Conservation (phyloP, 2,888 invertebrate genomes). For the Rhogogaster chlorosoma region DNA sequence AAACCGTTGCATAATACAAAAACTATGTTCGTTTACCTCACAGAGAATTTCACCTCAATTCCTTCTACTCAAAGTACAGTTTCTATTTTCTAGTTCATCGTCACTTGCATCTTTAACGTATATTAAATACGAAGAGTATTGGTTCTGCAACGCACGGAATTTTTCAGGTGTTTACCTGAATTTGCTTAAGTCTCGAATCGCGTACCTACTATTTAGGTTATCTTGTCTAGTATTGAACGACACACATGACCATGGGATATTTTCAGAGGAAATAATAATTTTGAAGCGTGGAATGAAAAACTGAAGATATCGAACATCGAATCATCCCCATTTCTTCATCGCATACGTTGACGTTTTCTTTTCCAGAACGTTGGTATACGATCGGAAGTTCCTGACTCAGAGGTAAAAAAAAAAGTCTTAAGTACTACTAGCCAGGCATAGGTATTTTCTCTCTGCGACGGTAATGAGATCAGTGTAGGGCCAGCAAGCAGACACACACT, state of each 20-base stretch:
- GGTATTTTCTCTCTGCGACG: slow-evolving; percentile 51
- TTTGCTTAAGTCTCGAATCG: background rate
- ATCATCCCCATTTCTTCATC: background rate
- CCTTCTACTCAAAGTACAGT: background rate
- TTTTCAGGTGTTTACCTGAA: background rate
- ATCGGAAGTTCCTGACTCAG: background rate
- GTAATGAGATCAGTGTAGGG: slow-evolving; percentile 71
- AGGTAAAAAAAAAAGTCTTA: slow-evolving; percentile 16
- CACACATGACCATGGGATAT: background rate
- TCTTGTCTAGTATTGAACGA: background rate
- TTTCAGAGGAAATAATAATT: background rate
- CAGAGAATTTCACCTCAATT: background rate
- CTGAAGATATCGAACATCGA: background rate
- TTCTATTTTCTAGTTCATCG: background rate
- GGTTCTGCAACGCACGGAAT: background rate
- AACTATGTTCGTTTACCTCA: slow-evolving; percentile 22
- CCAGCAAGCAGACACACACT: slow-evolving; percentile 59
- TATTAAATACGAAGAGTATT: background rate
- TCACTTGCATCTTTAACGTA: background rate
- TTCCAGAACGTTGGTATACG: background rate
- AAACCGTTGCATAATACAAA: slow-evolving; percentile 64
- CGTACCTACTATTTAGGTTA: background rate
- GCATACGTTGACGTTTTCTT: background rate
- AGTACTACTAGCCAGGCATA: background rate
- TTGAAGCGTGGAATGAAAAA: background rate